Base-by-base conservation (phyloP, 2,797 vertebrate genomes). In the Cryptoblepharus egeriae region DNA sequence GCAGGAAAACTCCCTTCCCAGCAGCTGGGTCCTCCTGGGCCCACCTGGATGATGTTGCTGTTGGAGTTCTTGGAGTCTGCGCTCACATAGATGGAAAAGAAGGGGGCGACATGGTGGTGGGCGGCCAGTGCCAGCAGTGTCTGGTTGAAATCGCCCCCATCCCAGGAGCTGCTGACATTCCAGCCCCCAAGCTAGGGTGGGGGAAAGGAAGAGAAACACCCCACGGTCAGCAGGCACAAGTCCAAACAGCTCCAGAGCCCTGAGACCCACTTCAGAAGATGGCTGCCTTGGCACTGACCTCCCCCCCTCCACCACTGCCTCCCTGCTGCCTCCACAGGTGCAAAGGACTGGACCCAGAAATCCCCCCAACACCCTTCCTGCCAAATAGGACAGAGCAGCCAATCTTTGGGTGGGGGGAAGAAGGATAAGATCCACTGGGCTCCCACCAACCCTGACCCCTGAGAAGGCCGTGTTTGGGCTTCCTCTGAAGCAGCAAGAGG, bases 21-120 rank as follows among this genome's bases (percentile, higher is more conserved):
- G 18, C 49, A 18, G 1, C 5, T 4, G 49, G 22, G 26, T 37
- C 2, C 12, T 8, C 5, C 2, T 0, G 1, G 0, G 3, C 94
- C 94, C 91, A 99, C 99, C 97, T 99, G 98, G 90, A 99, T 99
- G 89, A 99, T 93, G 16, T 99, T 99, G 90, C 97, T 97, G 95
- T 96, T 99, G 91, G 99, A 99, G 92, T 97, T 99, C 90, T 99
- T 99, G 76, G 98, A 98, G 93, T 99, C 98, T 0, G 98, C 97
- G 20, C 97, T 99, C 92, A 99, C 97, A 0, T 97, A 99, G 85
- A 99, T 96, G 0, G 97, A 97, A 90, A 99, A 99, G 95, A 99
- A 99, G 8, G 98, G 98, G 0, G 97, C 98, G 49, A 96, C 96
- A 67, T 95, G 97, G 87, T 97, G 98, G 85, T 95, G 96, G 0